Evolutionary conservation across 1,140 invertebrate species (phyloP).

Genomic region (Pseudoatta argentina): DNA sequence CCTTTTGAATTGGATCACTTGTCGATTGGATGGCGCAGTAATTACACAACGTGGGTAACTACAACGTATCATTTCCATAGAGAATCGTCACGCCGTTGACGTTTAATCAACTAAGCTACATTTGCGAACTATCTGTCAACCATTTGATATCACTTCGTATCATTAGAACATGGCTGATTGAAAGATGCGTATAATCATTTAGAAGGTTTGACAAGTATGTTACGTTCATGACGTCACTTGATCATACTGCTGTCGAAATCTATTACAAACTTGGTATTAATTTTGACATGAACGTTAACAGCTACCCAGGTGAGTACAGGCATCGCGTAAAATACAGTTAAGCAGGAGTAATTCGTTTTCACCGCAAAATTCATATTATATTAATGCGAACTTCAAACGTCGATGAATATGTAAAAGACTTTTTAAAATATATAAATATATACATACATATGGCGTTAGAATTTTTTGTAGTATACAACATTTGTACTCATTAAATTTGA

Average conservation of each 20-base stretch:
- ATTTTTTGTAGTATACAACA: background rate
- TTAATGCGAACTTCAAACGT: constrained; percentile 19
- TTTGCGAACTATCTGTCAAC: constrained; percentile 45
- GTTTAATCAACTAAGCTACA: constrained; percentile 44
- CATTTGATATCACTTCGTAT: constrained; percentile 4
- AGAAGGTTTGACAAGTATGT: background rate
- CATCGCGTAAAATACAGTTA: constrained; percentile 27
- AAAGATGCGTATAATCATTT: constrained; percentile 19
- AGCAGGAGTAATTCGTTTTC: constrained; percentile 36
- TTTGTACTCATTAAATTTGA: background rate
- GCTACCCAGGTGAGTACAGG: background rate
- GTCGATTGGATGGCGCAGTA: constrained; percentile 65
- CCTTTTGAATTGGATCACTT: constrained; percentile 75
- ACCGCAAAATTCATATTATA: background rate
- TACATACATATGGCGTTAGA: background rate
- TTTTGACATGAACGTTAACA: constrained; percentile 33
- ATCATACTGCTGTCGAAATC: constrained; percentile 29
- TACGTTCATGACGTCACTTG: background rate
- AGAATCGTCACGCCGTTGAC: constrained; percentile 64
- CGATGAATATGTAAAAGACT: constrained; percentile 11
- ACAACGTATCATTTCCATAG: constrained; percentile 63
- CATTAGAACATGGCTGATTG: constrained; percentile 21
- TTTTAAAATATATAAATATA: background rate
- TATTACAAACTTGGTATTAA: constrained; percentile 44
- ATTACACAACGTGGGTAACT: constrained; percentile 71